These are phyloP conservation scores for Anarhynchus alexandrinus DNA, from an alignment of 2,113 vertebrate genomes.

Conservation along the genomic window DNA sequence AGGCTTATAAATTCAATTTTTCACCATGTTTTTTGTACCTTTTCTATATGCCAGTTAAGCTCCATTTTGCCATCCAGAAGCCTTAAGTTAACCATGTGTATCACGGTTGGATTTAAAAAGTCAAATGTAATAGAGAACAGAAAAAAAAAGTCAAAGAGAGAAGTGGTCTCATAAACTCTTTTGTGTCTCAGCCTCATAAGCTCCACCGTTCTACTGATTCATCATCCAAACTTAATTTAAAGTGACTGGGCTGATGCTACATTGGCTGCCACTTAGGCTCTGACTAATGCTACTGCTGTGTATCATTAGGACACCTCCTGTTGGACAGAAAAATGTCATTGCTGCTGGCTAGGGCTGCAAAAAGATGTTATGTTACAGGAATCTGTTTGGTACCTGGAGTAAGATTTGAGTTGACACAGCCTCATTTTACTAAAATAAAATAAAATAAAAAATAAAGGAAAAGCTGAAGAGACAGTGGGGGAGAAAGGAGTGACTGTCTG, in stretches of 20 bases:
- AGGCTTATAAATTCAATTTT: background rate
- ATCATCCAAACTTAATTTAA: conserved; percentile 47
- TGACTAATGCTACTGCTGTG: background rate
- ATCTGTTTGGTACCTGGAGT: background rate
- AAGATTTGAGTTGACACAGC: background rate
- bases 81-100: background rate
- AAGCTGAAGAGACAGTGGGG: rapidly evolving
- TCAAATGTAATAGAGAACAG: background rate
- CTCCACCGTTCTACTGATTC: background rate
- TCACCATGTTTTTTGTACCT: background rate
- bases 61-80: background rate
- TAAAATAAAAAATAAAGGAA: background rate
- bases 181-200: background rate
- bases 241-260: conserved; percentile 10
- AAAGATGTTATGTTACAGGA: background rate
- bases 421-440: background rate
- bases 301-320: conserved; percentile 16
- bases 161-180: background rate
- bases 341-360: background rate
- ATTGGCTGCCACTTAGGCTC: background rate
- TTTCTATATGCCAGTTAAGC: background rate
- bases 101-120: background rate
- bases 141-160: background rate
- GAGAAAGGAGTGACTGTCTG: background rate
- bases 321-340: background rate